Conservation (phyloP, 37 sponge, comb jelly and placozoan genomes). For the Diacarnus erythraeanus region DNA sequence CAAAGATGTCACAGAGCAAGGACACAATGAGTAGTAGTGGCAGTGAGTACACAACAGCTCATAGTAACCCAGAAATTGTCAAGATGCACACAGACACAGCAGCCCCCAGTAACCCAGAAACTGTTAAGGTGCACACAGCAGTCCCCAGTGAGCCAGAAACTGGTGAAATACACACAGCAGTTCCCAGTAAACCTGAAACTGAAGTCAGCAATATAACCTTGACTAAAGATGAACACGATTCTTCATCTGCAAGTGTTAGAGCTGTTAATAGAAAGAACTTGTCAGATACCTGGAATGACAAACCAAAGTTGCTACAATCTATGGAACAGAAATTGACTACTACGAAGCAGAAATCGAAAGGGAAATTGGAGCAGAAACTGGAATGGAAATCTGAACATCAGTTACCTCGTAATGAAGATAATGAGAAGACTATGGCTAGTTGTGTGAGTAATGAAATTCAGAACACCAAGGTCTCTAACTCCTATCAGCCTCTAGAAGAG, state of each 20-base stretch:
- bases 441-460: background rate
- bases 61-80: too few relatives aligned
- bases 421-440: background rate
- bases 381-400: background rate
- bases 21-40: background rate
- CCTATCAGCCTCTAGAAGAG: background rate
- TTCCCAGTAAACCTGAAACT: too few relatives aligned
- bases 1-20: background rate
- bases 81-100: too few relatives aligned
- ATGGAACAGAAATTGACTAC: too few relatives aligned
- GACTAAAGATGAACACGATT: background rate
- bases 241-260: background rate
- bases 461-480: background rate
- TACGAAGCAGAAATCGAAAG: background rate
- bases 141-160: too few relatives aligned
- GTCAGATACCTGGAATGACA: too few relatives aligned
- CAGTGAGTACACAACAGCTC: too few relatives aligned
- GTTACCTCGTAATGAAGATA: background rate
- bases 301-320: too few relatives aligned
- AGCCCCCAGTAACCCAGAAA: too few relatives aligned
- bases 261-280: too few relatives aligned
- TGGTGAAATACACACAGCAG: too few relatives aligned
- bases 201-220: background rate
- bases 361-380: background rate
- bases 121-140: too few relatives aligned